Conservation (phyloP, 2,113 vertebrate species). For the Syngnathus scovelli region DNA sequence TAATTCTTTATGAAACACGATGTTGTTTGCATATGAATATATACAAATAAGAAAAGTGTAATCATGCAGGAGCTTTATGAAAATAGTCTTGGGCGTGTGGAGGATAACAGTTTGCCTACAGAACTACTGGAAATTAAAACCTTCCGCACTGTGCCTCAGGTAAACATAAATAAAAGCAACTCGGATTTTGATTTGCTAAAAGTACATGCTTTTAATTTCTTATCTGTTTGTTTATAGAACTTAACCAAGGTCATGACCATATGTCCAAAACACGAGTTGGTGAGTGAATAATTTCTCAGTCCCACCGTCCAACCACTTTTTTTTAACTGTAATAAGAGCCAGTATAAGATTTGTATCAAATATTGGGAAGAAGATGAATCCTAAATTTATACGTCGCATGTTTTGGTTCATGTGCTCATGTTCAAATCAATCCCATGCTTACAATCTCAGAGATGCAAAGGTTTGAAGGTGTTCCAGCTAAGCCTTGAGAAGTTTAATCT, state of each 20-base stretch:
- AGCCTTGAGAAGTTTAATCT: constrained; percentile 85
- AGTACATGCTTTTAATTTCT: neutral
- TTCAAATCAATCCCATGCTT: constrained; percentile 29
- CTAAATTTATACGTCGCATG: neutral
- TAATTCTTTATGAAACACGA: neutral
- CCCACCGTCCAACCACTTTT: neutral
- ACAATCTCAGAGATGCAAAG: constrained; percentile 81
- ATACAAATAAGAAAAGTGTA: neutral
- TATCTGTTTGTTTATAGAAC: constrained; percentile 65
- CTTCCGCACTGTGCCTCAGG: constrained; percentile 84
- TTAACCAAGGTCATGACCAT: constrained; percentile 89
- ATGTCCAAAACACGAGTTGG: constrained; percentile 82
- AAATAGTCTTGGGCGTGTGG: constrained; percentile 80
- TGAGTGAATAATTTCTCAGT: constrained; percentile 54
- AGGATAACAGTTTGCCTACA: constrained; percentile 75
- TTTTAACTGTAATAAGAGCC: neutral
- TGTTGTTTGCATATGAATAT: neutral
- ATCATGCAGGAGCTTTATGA: constrained; percentile 83
- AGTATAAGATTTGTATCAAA: neutral
- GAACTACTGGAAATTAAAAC: constrained; percentile 83
- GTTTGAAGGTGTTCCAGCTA: constrained; percentile 84
- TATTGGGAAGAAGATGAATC: neutral
- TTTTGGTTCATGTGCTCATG: neutral
- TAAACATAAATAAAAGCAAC: constrained; percentile 44
- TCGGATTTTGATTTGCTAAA: neutral